These are phyloP conservation scores for Shargacucullia verbasci DNA, from an alignment of 2,888 invertebrate genomes.

Conservation along the genomic window DNA sequence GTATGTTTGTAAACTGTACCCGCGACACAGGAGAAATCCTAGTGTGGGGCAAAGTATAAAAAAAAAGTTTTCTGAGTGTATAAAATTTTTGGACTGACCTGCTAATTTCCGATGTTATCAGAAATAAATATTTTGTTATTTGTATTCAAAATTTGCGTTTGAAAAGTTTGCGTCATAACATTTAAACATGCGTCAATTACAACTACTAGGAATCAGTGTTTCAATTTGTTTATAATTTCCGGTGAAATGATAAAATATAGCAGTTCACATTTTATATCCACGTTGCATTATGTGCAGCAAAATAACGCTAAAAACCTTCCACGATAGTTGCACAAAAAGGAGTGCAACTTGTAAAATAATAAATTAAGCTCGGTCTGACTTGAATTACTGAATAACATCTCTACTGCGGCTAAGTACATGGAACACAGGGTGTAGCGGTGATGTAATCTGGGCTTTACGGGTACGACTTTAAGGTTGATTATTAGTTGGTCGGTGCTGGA, in stretches of 20 bases:
- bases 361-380: slow-evolving; percentile 43
- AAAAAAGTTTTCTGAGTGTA: no score
- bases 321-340: slow-evolving; percentile 16
- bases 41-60: no score
- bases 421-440: slow-evolving; percentile 6
- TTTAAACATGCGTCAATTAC: slow-evolving; percentile 8
- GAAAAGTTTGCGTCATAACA: no score
- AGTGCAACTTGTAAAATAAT: slow-evolving; percentile 45
- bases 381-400: slow-evolving; percentile 48
- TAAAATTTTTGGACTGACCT: no score
- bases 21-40: no score
- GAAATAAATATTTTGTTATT: no score
- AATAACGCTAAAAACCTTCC: slow-evolving; percentile 15
- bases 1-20: no score
- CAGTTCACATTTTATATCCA: slow-evolving; percentile 8
- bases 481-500: slow-evolving; percentile 13
- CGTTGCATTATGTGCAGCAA: slow-evolving; percentile 9
- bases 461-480: slow-evolving; percentile 29
- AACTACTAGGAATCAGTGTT: slow-evolving; percentile 11
- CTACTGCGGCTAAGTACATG: slow-evolving; percentile 29
- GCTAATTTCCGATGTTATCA: no score
- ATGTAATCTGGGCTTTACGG: slow-evolving; percentile 15
- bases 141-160: no score
- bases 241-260: slow-evolving; percentile 1
- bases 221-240: slow-evolving; percentile 18